Evolutionary conservation across 2,888 invertebrate species (phyloP).

Genomic region (Opisthograptis luteolata): DNA sequence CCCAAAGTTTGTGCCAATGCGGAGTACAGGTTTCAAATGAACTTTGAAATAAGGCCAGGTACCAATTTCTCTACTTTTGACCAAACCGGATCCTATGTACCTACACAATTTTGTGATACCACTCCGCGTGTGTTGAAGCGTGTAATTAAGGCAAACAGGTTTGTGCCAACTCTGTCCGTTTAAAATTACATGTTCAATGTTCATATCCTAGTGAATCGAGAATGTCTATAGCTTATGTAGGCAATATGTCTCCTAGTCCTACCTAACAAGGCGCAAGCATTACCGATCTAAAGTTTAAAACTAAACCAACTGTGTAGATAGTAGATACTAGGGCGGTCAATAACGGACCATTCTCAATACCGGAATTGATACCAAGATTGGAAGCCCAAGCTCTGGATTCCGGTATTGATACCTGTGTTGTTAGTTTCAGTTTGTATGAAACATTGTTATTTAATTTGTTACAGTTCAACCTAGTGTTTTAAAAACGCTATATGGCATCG

Average conservation of each 20-base stretch:
- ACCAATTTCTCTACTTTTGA: conserved; percentile 28
- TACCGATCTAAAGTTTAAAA: conserved; percentile 18
- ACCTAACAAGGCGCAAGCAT: conserved; percentile 7
- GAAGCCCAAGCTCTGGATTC: no score
- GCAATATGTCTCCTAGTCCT: not conserved
- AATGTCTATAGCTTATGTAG: conserved; percentile 7
- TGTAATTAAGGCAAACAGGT: conserved; percentile 44
- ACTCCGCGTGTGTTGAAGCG: conserved; percentile 38
- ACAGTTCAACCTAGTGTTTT: no score
- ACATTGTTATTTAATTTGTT: no score
- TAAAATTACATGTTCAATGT: conserved; percentile 25
- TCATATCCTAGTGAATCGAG: conserved; percentile 20
- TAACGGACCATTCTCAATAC: no score
- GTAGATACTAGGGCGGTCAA: no score
- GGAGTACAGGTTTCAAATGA: conserved; percentile 20
- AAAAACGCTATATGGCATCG: no score
- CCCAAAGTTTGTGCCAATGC: conserved; percentile 12
- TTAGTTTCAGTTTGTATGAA: no score
- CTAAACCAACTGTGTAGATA: conserved; percentile 20
- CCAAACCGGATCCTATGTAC: conserved; percentile 27
- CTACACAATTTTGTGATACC: conserved; percentile 30
- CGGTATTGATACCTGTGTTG: no score
- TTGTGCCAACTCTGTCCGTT: conserved; percentile 32
- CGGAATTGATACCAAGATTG: no score
- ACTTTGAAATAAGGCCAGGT: conserved; percentile 19